A percentile compares a stretch with the other conserved stretches of the same genome.
phyloP scores from a whole-genome alignment of 2,113 vertebrate genomes.

The Candoia aspera region DNA sequence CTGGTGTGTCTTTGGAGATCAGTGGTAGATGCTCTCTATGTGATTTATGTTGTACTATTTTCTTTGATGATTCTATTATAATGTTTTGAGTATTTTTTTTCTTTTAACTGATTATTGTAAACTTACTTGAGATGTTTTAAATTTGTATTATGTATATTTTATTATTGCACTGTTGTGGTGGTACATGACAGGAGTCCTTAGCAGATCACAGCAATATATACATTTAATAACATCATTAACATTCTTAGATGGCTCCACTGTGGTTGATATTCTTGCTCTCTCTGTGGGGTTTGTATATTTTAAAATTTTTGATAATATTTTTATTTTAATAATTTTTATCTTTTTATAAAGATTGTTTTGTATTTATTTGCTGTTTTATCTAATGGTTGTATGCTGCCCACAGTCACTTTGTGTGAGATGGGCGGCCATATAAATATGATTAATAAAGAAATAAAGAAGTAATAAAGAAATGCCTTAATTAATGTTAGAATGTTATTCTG shows the following conservation, averaged over 20 bases:
- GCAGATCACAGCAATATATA: background rate
- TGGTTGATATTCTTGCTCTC: too few species aligned
- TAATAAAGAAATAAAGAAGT: too few species aligned
- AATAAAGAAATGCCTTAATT: background rate
- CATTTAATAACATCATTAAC: background rate
- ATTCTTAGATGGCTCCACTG: too few species aligned
- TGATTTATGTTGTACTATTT: background rate
- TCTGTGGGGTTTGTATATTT: too few species aligned
- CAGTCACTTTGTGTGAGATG: too few species aligned
- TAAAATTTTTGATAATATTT: too few species aligned
- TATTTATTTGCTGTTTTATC: too few species aligned
- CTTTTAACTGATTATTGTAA: background rate
- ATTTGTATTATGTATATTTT: background rate
- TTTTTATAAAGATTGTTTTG: too few species aligned
- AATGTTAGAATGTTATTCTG: conserved; percentile 1
- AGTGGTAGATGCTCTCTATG: background rate
- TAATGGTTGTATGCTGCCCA: too few species aligned
- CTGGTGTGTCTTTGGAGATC: background rate
- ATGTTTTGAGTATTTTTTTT: background rate
- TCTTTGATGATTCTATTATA: background rate
- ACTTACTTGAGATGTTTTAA: background rate
- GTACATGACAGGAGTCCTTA: background rate
- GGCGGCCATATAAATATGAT: too few species aligned
- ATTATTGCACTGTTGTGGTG: background rate
- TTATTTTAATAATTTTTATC: too few species aligned